phyloP scores from a whole-genome alignment of 2,797 vertebrate genomes.

The Triplophysa bombifrons region DNA sequence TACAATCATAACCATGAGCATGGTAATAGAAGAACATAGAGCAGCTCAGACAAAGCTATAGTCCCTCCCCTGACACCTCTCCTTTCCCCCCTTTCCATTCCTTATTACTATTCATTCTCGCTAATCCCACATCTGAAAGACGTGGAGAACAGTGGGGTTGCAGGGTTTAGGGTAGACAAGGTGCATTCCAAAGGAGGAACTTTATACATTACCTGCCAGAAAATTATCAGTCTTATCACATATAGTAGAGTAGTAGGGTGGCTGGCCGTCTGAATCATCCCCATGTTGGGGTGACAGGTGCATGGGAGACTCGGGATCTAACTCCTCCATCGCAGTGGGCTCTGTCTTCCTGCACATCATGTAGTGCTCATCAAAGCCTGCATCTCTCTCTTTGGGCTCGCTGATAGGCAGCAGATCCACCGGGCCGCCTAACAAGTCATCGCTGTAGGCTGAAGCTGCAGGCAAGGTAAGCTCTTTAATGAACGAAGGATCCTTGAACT shows the following conservation, averaged over 20 bases:
- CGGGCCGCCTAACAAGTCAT: constrained; percentile 69
- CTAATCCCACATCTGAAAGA: constrained; percentile 72
- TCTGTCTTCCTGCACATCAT: constrained; percentile 70
- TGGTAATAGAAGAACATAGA: constrained; percentile 73
- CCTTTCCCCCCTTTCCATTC: constrained; percentile 65
- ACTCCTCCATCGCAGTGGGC: constrained; percentile 62
- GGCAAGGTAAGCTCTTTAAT: constrained; percentile 79
- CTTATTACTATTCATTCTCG: constrained; percentile 52
- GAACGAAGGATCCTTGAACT: constrained; percentile 80
- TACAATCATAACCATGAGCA: constrained; percentile 72
- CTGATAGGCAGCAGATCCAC: constrained; percentile 77
- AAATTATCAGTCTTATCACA: constrained; percentile 85
- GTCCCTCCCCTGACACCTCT: constrained; percentile 67
- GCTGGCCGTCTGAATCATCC: constrained; percentile 68
- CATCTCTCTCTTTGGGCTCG: constrained; percentile 60
- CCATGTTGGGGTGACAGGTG: constrained; percentile 61
- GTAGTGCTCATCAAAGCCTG: constrained; percentile 70
- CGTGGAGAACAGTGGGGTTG: constrained; percentile 69
- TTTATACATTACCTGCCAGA: constrained; percentile 88
- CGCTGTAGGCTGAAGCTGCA: constrained; percentile 63
- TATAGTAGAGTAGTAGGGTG: constrained; percentile 80
- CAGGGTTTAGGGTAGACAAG: constrained; percentile 63
- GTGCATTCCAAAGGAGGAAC: constrained; percentile 62
- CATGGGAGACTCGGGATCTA: constrained; percentile 63
- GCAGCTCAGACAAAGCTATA: constrained; percentile 80